phyloP scores from a whole-genome alignment of 2,113 vertebrate genomes.

The Trinectes maculatus region DNA sequence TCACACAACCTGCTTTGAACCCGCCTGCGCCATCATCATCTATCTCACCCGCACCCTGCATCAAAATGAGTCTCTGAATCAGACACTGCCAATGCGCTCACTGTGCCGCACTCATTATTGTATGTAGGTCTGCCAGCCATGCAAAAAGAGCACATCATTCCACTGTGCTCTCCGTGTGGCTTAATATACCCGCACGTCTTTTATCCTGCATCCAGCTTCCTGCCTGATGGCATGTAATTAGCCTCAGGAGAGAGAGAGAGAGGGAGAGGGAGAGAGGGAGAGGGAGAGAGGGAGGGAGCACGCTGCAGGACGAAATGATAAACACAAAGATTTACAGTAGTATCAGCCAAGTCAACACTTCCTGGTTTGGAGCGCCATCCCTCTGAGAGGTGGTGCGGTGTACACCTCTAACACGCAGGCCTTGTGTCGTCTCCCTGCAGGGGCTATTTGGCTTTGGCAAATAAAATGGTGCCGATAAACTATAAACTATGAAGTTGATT shows the following conservation, averaged over 20 bases:
- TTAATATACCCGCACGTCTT: constrained; percentile 69
- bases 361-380: constrained; percentile 31
- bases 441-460: constrained; percentile 14
- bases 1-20: constrained; percentile 12
- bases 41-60: background rate
- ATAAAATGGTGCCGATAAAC: constrained; percentile 17
- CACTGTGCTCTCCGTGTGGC: constrained; percentile 47
- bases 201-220: constrained; percentile 71
- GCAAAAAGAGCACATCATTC: constrained; percentile 47
- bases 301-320: constrained; percentile 53
- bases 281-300: constrained; percentile 26
- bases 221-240: constrained; percentile 76
- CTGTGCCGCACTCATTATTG: constrained; percentile 59
- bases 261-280: background rate
- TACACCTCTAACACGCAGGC: constrained; percentile 28
- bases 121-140: constrained; percentile 48
- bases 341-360: constrained; percentile 47
- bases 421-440: no score
- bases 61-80: constrained; percentile 18
- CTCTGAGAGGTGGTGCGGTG: background rate
- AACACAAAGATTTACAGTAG: constrained; percentile 37
- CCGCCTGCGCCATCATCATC: background rate
- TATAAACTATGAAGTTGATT: constrained; percentile 30
- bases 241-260: constrained; percentile 60
- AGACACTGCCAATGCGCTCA: constrained; percentile 36